Percentiles rank a stretch among this genome's conserved stretches.
Conservation (phyloP, 2,113 vertebrate genomes). For the Brachyhypopomus occidentalis region DNA sequence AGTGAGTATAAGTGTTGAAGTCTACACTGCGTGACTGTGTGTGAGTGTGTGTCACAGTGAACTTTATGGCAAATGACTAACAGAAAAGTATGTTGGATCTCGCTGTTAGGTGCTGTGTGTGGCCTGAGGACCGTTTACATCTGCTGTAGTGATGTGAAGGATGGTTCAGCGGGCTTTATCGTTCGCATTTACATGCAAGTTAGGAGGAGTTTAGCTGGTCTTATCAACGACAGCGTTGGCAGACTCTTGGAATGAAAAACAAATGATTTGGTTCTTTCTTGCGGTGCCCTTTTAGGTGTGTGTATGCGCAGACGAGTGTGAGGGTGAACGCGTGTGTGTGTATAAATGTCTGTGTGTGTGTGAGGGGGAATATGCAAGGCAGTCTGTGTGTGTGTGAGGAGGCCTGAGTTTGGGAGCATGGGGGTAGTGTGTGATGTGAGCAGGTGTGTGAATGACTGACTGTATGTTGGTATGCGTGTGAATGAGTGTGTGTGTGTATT, state of each 20-base stretch:
- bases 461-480: neutral
- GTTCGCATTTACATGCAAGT: neutral
- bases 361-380: constrained; percentile 7
- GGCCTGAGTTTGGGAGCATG: neutral
- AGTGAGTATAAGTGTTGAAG: constrained; percentile 14
- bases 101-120: neutral
- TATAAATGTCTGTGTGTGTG: constrained; percentile 19
- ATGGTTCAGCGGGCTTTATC: too few species aligned
- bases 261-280: neutral
- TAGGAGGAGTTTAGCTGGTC: neutral
- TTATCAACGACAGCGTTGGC: neutral
- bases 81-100: neutral
- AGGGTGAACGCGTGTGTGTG: neutral
- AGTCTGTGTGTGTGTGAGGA: constrained; percentile 4
- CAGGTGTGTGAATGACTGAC: too few species aligned
- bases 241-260: neutral
- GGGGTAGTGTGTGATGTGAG: neutral
- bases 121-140: neutral
- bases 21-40: neutral
- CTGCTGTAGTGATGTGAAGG: neutral
- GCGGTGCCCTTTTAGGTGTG: neutral
- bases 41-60: constrained; percentile 6
- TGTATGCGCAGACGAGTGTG: neutral
- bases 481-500: constrained; percentile 23
- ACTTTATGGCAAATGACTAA: constrained; percentile 37